phyloP scores from a whole-genome alignment of 53 echinoderm and acorn worm genomes.

The Echinometra lucunter region DNA sequence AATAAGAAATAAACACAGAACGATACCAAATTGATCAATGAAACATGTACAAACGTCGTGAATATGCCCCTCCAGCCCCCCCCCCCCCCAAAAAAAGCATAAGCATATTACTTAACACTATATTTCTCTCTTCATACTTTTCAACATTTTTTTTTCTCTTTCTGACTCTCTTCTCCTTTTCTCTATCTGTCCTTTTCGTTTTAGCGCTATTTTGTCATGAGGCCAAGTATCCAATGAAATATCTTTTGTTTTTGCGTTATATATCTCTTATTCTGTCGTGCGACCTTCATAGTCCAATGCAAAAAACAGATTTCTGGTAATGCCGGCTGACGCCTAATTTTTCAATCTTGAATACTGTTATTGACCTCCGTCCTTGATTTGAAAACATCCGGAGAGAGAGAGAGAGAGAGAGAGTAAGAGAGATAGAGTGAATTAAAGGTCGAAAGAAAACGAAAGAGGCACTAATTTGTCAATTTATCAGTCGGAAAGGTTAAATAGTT shows the following conservation, averaged over 20 bases:
- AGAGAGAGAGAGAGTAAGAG: neutral
- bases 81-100: too few relatives aligned
- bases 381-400: neutral
- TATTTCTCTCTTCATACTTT: neutral
- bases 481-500: conserved; percentile 12
- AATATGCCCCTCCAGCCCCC: too few relatives aligned
- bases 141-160: too few relatives aligned
- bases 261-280: neutral
- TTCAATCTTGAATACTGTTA: conserved; percentile 25
- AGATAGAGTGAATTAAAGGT: neutral
- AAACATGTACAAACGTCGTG: too few relatives aligned
- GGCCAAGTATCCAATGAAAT: neutral
- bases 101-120: too few relatives aligned
- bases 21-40: too few relatives aligned
- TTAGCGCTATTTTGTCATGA: neutral
- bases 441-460: neutral
- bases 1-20: too few relatives aligned
- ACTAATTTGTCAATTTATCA: neutral
- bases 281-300: neutral
- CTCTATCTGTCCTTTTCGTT: neutral
- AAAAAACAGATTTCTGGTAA: neutral
- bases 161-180: neutral
- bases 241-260: neutral
- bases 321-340: conserved; percentile 27
- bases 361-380: neutral